phyloP scores from a whole-genome alignment of 2,888 invertebrate species.

The Leptinotarsa juncta region DNA sequence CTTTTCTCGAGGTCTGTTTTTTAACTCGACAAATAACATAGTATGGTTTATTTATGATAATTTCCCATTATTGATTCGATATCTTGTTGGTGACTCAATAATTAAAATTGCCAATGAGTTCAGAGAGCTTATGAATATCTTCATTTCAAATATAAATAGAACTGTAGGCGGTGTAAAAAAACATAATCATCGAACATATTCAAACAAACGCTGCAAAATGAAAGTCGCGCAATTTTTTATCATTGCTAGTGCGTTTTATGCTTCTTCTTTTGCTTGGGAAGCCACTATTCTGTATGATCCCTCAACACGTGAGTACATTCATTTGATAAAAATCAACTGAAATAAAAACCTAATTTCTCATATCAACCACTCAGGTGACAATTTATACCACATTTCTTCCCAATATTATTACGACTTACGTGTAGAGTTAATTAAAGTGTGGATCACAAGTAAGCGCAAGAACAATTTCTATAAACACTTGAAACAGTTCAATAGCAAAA shows the following conservation, averaged over 20 bases:
- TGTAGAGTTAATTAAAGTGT: too few relatives aligned
- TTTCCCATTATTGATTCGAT: background rate
- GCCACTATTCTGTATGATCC: background rate
- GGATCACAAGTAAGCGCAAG: too few relatives aligned
- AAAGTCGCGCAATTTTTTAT: background rate
- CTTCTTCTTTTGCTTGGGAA: background rate
- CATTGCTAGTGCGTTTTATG: background rate
- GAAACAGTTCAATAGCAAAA: too few relatives aligned
- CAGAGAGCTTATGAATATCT: background rate
- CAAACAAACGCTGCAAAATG: background rate
- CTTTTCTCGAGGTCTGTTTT: too few relatives aligned
- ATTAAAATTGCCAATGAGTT: background rate
- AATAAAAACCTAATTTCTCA: too few relatives aligned
- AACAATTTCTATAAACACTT: too few relatives aligned
- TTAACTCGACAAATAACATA: too few relatives aligned
- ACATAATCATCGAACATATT: too few relatives aligned
- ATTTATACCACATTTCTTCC: too few relatives aligned
- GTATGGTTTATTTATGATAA: background rate
- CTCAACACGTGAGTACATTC: background rate
- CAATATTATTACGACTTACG: too few relatives aligned
- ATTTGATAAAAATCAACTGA: background rate
- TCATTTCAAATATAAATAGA: conserved; percentile 2
- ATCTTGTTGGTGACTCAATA: background rate
- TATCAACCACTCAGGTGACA: too few relatives aligned
- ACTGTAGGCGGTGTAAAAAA: background rate